Evolutionary conservation across 2,888 invertebrate species (phyloP).

Genomic region (Chloromyia formosa): DNA sequence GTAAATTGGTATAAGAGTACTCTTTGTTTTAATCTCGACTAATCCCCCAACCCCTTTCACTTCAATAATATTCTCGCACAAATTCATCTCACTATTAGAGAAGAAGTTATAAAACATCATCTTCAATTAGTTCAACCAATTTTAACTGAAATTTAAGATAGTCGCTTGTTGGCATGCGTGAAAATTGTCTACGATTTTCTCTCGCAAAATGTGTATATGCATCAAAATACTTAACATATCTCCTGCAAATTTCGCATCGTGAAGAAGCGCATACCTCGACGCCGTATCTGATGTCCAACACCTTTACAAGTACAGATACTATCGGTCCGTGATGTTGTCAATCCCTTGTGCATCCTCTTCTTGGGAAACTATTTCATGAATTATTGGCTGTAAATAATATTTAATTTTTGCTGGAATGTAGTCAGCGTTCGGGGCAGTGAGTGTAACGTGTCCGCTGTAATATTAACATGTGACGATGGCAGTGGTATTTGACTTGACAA

Average conservation of each 20-base stretch:
- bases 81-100: too few species aligned
- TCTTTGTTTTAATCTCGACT: too few species aligned
- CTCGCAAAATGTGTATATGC: too few species aligned
- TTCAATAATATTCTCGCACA: too few species aligned
- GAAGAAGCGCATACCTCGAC: conserved; percentile 1
- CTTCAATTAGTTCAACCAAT: conserved; percentile 26
- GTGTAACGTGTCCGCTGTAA: too few species aligned
- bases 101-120: conserved; percentile 26
- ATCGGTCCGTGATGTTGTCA: neutral
- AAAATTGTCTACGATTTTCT: conserved; percentile 3
- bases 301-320: too few species aligned
- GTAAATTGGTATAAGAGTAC: too few species aligned
- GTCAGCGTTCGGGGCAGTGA: neutral
- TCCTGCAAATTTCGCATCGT: neutral
- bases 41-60: too few species aligned
- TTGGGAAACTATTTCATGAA: conserved; percentile 31
- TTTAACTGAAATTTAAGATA: conserved; percentile 26
- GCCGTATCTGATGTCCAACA: conserved; percentile 6
- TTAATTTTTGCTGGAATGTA: conserved; percentile 35
- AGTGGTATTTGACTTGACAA: too few species aligned
- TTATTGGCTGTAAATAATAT: conserved; percentile 43
- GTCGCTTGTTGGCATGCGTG: conserved; percentile 23
- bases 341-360: conserved; percentile 12
- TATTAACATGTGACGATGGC: too few species aligned
- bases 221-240: neutral